phyloP scores from a whole-genome alignment of 2,888 invertebrate genomes.

The Altica lythri region DNA sequence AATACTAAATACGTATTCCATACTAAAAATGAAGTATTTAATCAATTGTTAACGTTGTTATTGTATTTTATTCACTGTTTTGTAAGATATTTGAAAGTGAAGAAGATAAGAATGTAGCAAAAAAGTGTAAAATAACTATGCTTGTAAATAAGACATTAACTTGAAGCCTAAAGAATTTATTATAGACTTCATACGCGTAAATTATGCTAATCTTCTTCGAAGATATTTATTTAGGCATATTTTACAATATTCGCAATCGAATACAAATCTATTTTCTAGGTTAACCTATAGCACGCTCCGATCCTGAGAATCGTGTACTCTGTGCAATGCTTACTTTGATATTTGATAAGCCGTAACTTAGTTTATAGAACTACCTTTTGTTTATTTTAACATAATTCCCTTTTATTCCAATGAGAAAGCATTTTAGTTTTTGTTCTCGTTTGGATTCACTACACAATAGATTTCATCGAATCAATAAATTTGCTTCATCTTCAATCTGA shows the following conservation, averaged over 20 bases:
- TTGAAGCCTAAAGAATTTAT: constrained; percentile 30
- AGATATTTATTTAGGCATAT: constrained; percentile 32
- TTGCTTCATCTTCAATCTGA: constrained; percentile 35
- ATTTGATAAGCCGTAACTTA: constrained; percentile 43
- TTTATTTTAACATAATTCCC: constrained; percentile 42
- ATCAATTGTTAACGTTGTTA: constrained; percentile 2
- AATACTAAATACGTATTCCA: too few species aligned
- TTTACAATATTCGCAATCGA: constrained; percentile 40
- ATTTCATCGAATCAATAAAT: constrained; percentile 38
- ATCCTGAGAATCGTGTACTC: constrained; percentile 40
- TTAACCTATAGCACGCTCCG: constrained; percentile 40
- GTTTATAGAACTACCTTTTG: constrained; percentile 38
- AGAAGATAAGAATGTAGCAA: too few species aligned
- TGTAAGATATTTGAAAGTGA: constrained; percentile 1
- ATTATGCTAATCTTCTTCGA: constrained; percentile 34
- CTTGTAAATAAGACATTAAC: constrained; percentile 35
- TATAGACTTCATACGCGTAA: constrained; percentile 29
- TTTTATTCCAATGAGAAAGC: constrained; percentile 39
- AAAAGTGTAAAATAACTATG: neutral
- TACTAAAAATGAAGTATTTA: too few species aligned
- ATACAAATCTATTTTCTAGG: constrained; percentile 40
- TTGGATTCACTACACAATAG: constrained; percentile 29
- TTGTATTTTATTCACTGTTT: constrained; percentile 6
- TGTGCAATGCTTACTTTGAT: constrained; percentile 38
- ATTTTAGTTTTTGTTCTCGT: constrained; percentile 30